Base-by-base conservation (phyloP, 2,113 vertebrate genomes). In the Microcebus lehilahytsara region DNA sequence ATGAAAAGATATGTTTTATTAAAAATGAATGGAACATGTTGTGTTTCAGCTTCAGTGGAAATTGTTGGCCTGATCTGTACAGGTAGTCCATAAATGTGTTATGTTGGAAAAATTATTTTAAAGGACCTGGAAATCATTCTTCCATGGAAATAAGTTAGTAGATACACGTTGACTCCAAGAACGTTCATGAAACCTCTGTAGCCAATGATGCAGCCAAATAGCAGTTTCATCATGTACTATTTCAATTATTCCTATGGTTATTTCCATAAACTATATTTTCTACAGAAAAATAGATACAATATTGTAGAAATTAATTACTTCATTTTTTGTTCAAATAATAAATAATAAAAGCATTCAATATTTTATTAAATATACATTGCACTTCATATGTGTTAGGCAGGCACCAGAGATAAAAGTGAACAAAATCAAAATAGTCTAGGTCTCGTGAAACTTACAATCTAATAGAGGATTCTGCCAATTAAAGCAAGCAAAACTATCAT, bases 71-170 rank as follows among this genome's bases (percentile, higher is more conserved):
- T 74, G 34, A 58, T 96, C 30, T 88, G 13, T 85, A 20, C 8
- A 62, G 27, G 46, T 40, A 95, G 12, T 12, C 19, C 60, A 27
- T 56, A 13, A 93, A 84, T 87, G 42, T 67, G 5, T 62, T 95
- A 94, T 49, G 20, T 95, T 83, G 90, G 75, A 78, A 95, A 94
- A 96, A 62, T 84, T 89, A 27, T 79, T 96, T 92, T 95, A 93
- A 96, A 83, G 9, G 4, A 84, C 14, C 5, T 89, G 40, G 60
- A 96, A 96, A 96, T 93, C 51, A 95, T 87, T 89, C 89, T 56
- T 56, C 40, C 19, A 32, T 84, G 51, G 34, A 96, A 96, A 89
- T 93, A 94, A 67, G 11, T 71, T 95, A 32, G 27, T 53, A 40
- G 49, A 75, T 75, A 46, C 14, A 37, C 9, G 51, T 23, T 17